Evolutionary conservation across 2,113 vertebrate species (phyloP).

Genomic region (Mirounga angustirostris): DNA sequence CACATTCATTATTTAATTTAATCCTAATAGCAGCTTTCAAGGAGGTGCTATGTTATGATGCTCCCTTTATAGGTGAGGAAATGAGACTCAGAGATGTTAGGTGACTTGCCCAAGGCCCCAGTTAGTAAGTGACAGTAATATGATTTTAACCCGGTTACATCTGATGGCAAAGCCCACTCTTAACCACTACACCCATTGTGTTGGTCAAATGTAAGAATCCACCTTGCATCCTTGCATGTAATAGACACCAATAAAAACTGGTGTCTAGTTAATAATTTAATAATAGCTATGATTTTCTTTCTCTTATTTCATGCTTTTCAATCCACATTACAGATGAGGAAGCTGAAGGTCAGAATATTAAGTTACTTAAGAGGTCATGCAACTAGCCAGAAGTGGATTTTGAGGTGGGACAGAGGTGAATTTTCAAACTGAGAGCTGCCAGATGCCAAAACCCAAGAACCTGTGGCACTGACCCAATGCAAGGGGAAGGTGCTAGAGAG

Average conservation of each 20-base stretch:
- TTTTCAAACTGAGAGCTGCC: background rate
- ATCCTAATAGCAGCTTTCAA: background rate
- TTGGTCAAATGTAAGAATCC: slow-evolving; percentile 28
- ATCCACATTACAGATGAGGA: slow-evolving; percentile 21
- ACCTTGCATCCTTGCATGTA: background rate
- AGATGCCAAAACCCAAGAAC: background rate
- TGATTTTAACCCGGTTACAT: background rate
- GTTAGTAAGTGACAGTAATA: background rate
- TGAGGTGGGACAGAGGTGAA: background rate
- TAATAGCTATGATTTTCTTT: background rate
- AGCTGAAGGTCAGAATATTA: background rate
- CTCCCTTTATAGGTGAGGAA: slow-evolving; percentile 13
- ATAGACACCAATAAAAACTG: background rate
- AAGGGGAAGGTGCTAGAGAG: background rate
- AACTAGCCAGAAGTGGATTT: background rate
- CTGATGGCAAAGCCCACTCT: background rate
- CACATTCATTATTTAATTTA: background rate
- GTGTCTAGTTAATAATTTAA: background rate
- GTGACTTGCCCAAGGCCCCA: background rate
- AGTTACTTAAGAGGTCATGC: background rate
- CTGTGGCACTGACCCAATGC: background rate
- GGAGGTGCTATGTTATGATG: background rate
- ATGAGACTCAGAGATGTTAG: background rate
- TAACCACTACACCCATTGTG: background rate
- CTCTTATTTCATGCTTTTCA: background rate